Evolutionary conservation across 2,888 invertebrate species (phyloP).

Genomic region (Deladenus siricidicola): DNA sequence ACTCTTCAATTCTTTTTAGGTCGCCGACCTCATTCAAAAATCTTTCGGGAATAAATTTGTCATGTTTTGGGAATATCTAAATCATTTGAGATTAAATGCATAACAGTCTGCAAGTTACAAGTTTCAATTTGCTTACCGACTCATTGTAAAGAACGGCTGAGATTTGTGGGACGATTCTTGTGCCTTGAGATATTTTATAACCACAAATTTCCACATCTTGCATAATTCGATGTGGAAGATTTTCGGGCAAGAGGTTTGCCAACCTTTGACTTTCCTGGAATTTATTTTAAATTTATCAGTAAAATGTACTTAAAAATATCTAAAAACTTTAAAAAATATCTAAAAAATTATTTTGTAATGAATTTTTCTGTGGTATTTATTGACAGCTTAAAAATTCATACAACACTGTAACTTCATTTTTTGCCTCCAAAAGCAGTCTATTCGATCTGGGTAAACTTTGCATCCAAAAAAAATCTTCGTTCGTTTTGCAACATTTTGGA

Average conservation of each 20-base stretch:
- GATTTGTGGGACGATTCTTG: conserved; percentile 21
- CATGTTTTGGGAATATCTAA: conserved; percentile 30
- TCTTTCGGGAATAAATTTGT: conserved; percentile 28
- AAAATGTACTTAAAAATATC: no score
- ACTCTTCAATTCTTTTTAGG: conserved; percentile 21
- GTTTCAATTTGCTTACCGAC: not conserved
- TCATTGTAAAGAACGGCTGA: conserved; percentile 21
- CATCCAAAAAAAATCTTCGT: no score
- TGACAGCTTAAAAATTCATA: no score
- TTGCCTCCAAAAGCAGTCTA: no score
- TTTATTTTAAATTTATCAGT: no score
- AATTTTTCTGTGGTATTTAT: no score
- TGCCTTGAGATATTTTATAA: conserved; percentile 13
- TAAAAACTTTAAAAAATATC: no score
- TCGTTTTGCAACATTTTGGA: no score
- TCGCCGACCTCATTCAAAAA: conserved; percentile 26
- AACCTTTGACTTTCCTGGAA: conserved; percentile 22
- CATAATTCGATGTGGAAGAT: conserved; percentile 14
- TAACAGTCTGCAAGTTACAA: not conserved
- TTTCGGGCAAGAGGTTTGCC: conserved; percentile 17
- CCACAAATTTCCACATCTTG: conserved; percentile 16
- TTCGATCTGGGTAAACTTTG: no score
- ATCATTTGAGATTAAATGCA: no score
- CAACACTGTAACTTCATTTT: no score
- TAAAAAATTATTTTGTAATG: no score